Evolutionary conservation across 2,113 vertebrate species (phyloP), one percentile per base, ranked within the genome.

Genomic region (Sinocyclocheilus grahami): DNA sequence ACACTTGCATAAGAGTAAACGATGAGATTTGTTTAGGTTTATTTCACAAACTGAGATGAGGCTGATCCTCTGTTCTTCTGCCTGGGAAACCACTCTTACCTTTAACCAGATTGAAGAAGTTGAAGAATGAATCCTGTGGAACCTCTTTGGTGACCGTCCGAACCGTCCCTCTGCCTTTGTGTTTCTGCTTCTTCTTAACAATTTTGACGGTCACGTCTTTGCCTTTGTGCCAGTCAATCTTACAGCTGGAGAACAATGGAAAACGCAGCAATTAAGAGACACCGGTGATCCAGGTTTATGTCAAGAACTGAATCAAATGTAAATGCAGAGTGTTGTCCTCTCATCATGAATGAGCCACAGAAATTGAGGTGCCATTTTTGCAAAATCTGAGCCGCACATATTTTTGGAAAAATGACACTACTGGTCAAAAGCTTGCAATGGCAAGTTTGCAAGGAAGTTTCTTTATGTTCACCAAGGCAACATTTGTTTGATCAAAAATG

Each of bases 111-210:
- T 91, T 98, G 94, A 99, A 99, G 95, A 99, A 99, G 92, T 99
- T 99, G 94, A 99, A 99, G 93, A 99, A 99, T 0, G 98, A 99
- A 86, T 98, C 98, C 0, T 96, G 99, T 82, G 97, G 96, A 84
- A 99, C 96, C 91, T 98, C 97, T 88, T 99, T 99, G 75, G 97
- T 98, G 90, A 99, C 96, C 0, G 97, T 99, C 75, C 98, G 95
- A 48, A 98, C 96, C 0, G 97, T 98, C 90, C 98, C 98, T 46
- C 97, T 96, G 5, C 98, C 98, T 96, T 98, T 99, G 90, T 99
- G 98, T 82, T 99, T 99, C 94, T 99, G 98, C 79, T 99, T 99
- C 88, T 99, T 99, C 95, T 97, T 99, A 90, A 99, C 97, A 55
- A 94, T 97, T 94, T 97, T 99, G 87, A 99, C 96, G 0, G 98